Base-by-base conservation (phyloP, 2,888 invertebrate genomes). In the Drosophila koepferae region DNA sequence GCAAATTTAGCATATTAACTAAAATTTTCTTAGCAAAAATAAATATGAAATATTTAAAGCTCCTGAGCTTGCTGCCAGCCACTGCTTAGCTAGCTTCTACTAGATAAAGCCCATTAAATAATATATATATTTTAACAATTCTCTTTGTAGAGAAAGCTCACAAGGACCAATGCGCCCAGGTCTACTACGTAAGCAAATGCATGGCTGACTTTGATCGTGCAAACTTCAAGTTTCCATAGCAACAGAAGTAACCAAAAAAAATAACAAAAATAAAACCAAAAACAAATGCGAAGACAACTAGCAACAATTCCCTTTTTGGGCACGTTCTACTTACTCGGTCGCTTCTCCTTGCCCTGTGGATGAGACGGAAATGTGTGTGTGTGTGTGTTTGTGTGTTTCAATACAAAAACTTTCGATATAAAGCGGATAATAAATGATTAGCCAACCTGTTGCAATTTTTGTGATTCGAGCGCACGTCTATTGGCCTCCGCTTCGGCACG, bases 401-500 rank as follows among this genome's bases (percentile, higher is more conserved):
- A 36, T 23, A 65, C 53, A 48, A 54, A 54, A 60, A 9, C 56
- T 18, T 61, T 64, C 31, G 56, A 28, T 53, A 51, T 38, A 9
- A 54, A 16, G 58, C 43, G 48, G 28, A 75, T 64, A 65, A 70
- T 71, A 80, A 73, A 77, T 61, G 54, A 65, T 72, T 70, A 63
- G 64, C 74, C 43, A 77, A 92, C 92, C 92, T 93, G 94, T 94
- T 94, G 94, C 92, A 94, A 94, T 93, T 94, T 94, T 49, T 93
- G 94, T 93, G 93, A 72, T 71, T 86, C 90, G 62, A 85, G 78
- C 44, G 74, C 73, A 93, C 94, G 94, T 84, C 94, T 91, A 83
- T 94, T 94, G 79, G 94, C 95, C 92, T 95, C 94, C 91, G 93
- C 94, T 92, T 95, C 94, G 77, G 95, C 95, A 91, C 94, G 94